A percentile compares a stretch with the other conserved stretches of the same genome.
Evolutionary conservation across 2,113 vertebrate genomes (phyloP).

Genomic region (Sula dactylatra): DNA sequence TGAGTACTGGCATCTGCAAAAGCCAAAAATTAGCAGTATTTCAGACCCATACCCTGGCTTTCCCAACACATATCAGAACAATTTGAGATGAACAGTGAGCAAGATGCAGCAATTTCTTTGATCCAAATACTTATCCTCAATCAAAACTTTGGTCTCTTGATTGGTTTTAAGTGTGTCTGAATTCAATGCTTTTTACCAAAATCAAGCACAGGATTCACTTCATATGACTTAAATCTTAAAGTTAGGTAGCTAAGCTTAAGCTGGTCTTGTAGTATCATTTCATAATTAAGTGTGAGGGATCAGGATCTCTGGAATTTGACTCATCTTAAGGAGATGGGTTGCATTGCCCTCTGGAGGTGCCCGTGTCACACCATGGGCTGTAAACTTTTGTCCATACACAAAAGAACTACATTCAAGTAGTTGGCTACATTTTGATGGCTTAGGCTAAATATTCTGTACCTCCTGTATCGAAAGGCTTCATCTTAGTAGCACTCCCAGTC

Average conservation of each 20-base stretch:
- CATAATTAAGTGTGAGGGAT: not conserved
- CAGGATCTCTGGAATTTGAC: not conserved
- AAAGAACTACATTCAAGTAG: not conserved
- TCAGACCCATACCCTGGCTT: conserved; percentile 39
- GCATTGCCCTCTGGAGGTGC: not conserved
- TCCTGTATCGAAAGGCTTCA: not conserved
- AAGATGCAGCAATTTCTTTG: not conserved
- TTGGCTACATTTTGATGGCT: not conserved
- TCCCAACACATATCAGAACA: not conserved
- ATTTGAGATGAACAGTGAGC: not conserved
- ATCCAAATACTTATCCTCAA: not conserved
- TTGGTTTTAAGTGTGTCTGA: not conserved
- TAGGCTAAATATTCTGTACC: not conserved
- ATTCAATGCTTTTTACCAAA: conserved; percentile 15
- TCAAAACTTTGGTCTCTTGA: not conserved
- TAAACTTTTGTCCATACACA: not conserved
- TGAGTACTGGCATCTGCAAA: not conserved
- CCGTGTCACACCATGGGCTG: not conserved
- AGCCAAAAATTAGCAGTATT: conserved; percentile 1
- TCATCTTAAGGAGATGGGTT: not conserved
- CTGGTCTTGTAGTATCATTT: not conserved
- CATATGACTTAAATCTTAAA: not conserved
- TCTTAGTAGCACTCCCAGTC: not conserved
- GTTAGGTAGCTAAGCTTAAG: not conserved
- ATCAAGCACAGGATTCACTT: not conserved